These are phyloP conservation scores for Ctenomys sociabilis DNA, from an alignment of 2,113 vertebrate species.

Conservation along the genomic window DNA sequence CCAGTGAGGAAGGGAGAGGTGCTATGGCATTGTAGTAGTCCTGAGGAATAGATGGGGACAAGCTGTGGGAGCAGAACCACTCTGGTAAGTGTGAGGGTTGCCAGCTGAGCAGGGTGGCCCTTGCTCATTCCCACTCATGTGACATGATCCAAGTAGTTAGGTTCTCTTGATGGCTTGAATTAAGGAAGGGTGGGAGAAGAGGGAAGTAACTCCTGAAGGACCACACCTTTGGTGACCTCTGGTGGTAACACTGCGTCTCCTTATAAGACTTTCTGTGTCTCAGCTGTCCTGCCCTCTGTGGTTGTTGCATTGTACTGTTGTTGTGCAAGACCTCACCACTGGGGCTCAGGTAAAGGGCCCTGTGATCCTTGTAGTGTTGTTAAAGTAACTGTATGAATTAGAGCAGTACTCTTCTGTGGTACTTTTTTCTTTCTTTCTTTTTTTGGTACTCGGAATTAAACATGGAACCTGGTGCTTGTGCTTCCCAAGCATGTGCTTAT, in stretches of 20 bases:
- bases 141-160: not conserved
- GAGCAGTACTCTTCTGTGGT: not conserved
- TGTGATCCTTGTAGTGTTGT: not conserved
- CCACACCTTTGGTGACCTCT: not conserved
- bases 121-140: not conserved
- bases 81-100: not conserved
- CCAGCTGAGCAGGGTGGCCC: not conserved
- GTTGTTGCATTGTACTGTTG: no score
- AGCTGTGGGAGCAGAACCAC: not conserved
- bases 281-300: not conserved
- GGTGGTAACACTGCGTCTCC: not conserved
- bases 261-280: not conserved
- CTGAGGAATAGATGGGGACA: not conserved
- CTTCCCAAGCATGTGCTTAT: no score
- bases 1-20: rapidly evolving
- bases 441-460: no score
- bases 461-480: no score
- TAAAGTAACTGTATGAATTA: not conserved
- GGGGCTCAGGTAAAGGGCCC: not conserved
- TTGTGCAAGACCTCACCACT: not conserved
- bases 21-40: rapidly evolving
- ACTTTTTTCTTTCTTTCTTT: not conserved
- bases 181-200: not conserved
- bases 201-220: not conserved
- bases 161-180: not conserved